A percentile compares a stretch with the other conserved stretches of the same genome.
Evolutionary conservation across 2,888 invertebrate species (phyloP).

Genomic region (Hypercompe scribonia): DNA sequence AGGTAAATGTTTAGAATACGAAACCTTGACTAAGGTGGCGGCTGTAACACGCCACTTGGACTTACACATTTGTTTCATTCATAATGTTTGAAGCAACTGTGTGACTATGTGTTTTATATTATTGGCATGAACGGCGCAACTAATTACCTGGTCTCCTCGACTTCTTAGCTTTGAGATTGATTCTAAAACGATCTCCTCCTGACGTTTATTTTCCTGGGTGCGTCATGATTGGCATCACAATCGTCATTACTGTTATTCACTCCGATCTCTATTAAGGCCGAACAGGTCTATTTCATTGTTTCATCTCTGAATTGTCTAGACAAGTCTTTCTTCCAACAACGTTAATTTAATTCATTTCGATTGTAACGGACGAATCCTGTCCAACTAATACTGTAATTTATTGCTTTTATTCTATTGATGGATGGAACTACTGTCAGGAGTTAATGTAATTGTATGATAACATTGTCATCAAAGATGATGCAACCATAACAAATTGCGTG

Average conservation of each 20-base stretch:
- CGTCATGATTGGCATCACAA: slow-evolving; percentile 69
- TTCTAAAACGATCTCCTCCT: slow-evolving; percentile 61
- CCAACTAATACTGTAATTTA: slow-evolving; percentile 43
- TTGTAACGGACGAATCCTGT: slow-evolving; percentile 44
- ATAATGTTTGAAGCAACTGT: slow-evolving; percentile 61
- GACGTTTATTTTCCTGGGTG: slow-evolving; percentile 61
- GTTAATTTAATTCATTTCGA: slow-evolving; percentile 47
- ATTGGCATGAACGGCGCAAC: slow-evolving; percentile 66
- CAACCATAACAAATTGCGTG: slow-evolving; percentile 53
- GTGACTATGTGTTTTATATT: slow-evolving; percentile 63
- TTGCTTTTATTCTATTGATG: slow-evolving; percentile 36
- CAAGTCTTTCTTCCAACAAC: slow-evolving; percentile 45
- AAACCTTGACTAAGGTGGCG: slow-evolving; percentile 64
- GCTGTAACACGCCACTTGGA: slow-evolving; percentile 60
- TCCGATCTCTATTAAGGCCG: slow-evolving; percentile 37
- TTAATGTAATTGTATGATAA: slow-evolving; percentile 40
- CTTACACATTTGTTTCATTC: slow-evolving; percentile 64
- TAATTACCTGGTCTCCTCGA: slow-evolving; percentile 76
- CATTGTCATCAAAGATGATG: slow-evolving; percentile 34
- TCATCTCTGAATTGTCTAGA: slow-evolving; percentile 40
- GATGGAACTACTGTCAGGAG: slow-evolving; percentile 33
- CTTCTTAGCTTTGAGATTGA: slow-evolving; percentile 64
- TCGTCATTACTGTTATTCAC: slow-evolving; percentile 62
- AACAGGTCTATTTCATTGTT: slow-evolving; percentile 49
- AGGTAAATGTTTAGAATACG: slow-evolving; percentile 54